Evolutionary conservation across 92 coral and sea anemone species (phyloP).

Genomic region (Zoanthus sociatus): DNA sequence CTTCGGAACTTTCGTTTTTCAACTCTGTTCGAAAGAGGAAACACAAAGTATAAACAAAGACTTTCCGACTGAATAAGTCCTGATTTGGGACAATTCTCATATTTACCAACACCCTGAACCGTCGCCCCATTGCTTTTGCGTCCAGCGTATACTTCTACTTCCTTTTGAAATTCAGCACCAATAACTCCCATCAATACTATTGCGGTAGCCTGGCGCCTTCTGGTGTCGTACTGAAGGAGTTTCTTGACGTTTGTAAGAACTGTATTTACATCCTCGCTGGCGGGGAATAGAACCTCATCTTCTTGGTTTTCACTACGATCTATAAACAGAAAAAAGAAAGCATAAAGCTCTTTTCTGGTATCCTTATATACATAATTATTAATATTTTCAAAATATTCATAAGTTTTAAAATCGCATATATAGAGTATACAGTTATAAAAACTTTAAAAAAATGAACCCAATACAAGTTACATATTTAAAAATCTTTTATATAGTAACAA

Average conservation of each 20-base stretch:
- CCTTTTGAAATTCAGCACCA: slow-evolving; percentile 97
- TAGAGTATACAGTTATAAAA: too few species aligned
- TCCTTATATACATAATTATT: too few species aligned
- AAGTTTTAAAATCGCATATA: too few species aligned
- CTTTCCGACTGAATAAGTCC: too few species aligned
- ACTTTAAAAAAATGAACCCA: too few species aligned
- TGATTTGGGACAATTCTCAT: background rate
- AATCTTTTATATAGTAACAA: too few species aligned
- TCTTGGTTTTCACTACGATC: slow-evolving; percentile 79
- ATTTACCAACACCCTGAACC: slow-evolving; percentile 17
- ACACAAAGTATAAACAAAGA: too few species aligned
- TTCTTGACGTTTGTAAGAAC: slow-evolving; percentile 97
- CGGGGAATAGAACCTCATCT: slow-evolving; percentile 90
- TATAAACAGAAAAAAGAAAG: slow-evolving; percentile 36
- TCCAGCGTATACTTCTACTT: slow-evolving; percentile 79
- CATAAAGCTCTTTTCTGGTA: background rate
- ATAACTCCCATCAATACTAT: slow-evolving; percentile 97
- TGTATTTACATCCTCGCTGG: slow-evolving; percentile 84
- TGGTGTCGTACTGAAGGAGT: slow-evolving; percentile 95
- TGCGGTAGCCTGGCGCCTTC: slow-evolving; percentile 99
- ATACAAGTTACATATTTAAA: too few species aligned
- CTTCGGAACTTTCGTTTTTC: too few species aligned
- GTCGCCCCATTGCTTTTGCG: slow-evolving; percentile 33
- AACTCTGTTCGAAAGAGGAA: too few species aligned
- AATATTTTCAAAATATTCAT: too few species aligned